Base-by-base conservation (phyloP, 2,797 vertebrate species). In the Sebastes cheni region DNA sequence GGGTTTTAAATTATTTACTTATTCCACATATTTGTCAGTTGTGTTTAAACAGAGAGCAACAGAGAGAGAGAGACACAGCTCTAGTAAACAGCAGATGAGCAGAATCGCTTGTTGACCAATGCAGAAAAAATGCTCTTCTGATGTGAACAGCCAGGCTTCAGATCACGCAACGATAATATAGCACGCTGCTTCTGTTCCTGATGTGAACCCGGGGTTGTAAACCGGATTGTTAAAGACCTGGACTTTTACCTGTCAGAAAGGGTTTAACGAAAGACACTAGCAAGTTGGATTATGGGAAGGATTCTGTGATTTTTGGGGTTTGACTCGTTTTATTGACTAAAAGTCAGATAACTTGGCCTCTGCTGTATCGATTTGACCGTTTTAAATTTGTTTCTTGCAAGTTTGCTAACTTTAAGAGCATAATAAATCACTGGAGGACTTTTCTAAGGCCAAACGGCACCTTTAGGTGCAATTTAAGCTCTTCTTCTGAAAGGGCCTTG, bases 161-260 rank as follows among this genome's bases (percentile, higher is more conserved):
- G 42, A 18, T 20, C 7, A 8, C 3, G 1, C 16, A 18, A 46
- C 3, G 7, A 46, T 46, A 46, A 46, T 18, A 20, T 46, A 46
- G 42, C 7, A 0, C 16, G 7, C 7, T 18, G 42, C 42, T 4
- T 20, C 42, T 0, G 1, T 18, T 46, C 7, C 16, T 18, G 42
- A 46, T 46, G 42, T 46, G 42, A 46, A 42, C 39, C 39, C 1
- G 3, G 39, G 39, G 39, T 42, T 42, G 16, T 20, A 16, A 72
- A 67, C 11, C 6, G 6, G 20, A 16, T 39, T 30, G 66, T 75
- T 4, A 71, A 55, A 8, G 1, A 27, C 8, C 10, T 67, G 30
- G 8, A 2, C 23, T 18, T 22, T n/a, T 8, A 14, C 13, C 11
- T 59, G 29, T 60, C 54, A 18, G 4, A 1, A 13, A 36, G 5